phyloP scores from a whole-genome alignment of 30 jellyfish, hydroid and myxozoan species.

The Turritopsis rubra region DNA sequence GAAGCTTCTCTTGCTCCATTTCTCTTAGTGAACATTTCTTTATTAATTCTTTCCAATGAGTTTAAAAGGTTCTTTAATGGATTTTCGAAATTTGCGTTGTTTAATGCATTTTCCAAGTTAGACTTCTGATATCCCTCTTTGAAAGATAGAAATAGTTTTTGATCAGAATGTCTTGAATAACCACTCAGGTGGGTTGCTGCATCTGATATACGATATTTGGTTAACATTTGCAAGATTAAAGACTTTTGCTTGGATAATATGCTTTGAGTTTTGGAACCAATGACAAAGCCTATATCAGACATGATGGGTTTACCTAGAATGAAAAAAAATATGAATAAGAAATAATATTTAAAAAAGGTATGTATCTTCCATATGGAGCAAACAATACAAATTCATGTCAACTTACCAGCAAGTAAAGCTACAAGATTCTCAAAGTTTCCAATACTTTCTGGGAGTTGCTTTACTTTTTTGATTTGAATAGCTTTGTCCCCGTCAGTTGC shows the following conservation, averaged over 20 bases:
- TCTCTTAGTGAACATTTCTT: neutral
- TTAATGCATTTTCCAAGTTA: neutral
- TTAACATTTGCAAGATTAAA: neutral
- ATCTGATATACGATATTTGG: conserved; percentile 2
- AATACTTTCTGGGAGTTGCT: conserved; percentile 2
- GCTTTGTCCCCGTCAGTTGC: conserved; percentile 24
- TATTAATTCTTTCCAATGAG: neutral
- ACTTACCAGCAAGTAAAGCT: neutral
- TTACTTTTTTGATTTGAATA: neutral
- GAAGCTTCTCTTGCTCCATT: conserved; percentile 14
- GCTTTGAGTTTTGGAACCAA: conserved; percentile 4
- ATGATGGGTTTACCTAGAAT: neutral
- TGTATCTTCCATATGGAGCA: conserved; percentile 1
- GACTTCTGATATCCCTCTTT: neutral
- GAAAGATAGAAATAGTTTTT: neutral
- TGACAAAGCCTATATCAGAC: conserved; percentile 19
- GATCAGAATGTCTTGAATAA: neutral
- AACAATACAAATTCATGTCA: neutral
- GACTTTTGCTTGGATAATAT: neutral
- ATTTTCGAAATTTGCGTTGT: neutral
- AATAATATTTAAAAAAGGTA: too few relatives aligned
- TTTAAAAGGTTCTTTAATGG: neutral
- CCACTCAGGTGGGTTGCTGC: conserved; percentile 20
- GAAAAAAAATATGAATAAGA: neutral
- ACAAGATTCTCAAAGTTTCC: conserved; percentile 4